Conservation (phyloP, 2,888 invertebrate genomes). For the Drosophila pseudotalamancana region DNA sequence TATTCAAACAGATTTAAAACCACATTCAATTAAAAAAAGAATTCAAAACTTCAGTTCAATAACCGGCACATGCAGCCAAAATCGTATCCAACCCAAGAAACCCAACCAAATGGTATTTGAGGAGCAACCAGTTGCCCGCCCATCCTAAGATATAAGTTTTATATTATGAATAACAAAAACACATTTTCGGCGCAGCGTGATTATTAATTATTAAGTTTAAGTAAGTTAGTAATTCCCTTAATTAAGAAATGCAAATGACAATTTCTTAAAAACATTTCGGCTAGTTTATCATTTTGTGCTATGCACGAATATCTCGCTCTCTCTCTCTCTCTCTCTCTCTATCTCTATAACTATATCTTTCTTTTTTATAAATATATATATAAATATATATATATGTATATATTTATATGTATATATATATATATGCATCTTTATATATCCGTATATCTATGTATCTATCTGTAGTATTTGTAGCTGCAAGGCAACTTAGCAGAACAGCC, state of each 20-base stretch:
- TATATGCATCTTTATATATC: too few species aligned
- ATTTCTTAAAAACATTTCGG: conserved; percentile 22
- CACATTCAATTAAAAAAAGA: conserved; percentile 1
- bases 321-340: neutral
- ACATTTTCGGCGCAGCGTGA: conserved; percentile 78
- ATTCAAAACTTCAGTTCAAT: neutral
- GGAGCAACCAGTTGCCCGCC: conserved; percentile 36
- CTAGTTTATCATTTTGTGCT: conserved; percentile 34
- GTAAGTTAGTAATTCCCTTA: conserved; percentile 31
- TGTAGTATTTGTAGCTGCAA: conserved; percentile 51
- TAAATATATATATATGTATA: conserved; percentile 7
- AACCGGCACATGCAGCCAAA: conserved; percentile 45
- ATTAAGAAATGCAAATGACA: conserved; percentile 9
- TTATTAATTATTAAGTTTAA: conserved; percentile 68
- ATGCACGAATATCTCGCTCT: conserved; percentile 19
- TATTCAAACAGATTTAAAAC: conserved; percentile 5
- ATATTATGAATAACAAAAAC: conserved; percentile 17
- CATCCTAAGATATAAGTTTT: conserved; percentile 49
- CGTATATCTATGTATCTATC: conserved; percentile 30
- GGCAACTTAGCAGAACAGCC: conserved; percentile 69
- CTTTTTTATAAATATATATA: too few species aligned
- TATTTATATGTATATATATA: conserved; percentile 7
- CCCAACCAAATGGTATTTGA: conserved; percentile 26
- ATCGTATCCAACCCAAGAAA: neutral
- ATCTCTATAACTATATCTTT: too few species aligned